phyloP scores from a whole-genome alignment of 2,797 vertebrate species.

The Parambassis ranga region DNA sequence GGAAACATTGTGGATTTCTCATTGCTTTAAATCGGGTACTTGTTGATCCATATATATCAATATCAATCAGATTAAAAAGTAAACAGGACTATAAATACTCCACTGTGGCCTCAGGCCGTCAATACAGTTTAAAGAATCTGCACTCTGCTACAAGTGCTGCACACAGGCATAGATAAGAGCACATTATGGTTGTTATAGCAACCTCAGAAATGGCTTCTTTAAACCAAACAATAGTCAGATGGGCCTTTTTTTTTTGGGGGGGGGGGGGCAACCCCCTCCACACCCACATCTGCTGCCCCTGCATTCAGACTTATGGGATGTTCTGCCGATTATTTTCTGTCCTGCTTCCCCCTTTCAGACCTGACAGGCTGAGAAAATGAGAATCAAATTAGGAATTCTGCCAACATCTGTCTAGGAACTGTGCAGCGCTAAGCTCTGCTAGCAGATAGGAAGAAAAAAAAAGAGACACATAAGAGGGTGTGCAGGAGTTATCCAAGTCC shows the following conservation, averaged over 20 bases:
- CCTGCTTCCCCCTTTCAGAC: constrained; percentile 68
- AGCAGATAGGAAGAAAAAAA: constrained; percentile 23
- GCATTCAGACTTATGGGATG: constrained; percentile 87
- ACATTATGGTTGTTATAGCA: constrained; percentile 89
- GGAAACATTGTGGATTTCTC: background rate
- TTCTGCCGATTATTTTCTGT: constrained; percentile 81
- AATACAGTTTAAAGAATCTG: constrained; percentile 28
- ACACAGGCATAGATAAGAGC: constrained; percentile 86
- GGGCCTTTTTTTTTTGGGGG: constrained; percentile 79
- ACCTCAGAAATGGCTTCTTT: constrained; percentile 90
- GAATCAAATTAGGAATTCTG: constrained; percentile 70
- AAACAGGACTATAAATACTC: too few species aligned
- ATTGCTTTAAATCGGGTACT: too few species aligned
- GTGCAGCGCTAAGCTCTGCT: constrained; percentile 19
- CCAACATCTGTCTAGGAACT: constrained; percentile 73
- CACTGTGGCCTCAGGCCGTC: too few species aligned
- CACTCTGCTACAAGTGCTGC: constrained; percentile 76
- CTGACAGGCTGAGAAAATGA: constrained; percentile 69
- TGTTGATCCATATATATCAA: too few species aligned
- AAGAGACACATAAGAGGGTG: background rate
- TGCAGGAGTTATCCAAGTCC: constrained; percentile 19
- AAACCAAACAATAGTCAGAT: constrained; percentile 83
- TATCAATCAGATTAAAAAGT: too few species aligned
- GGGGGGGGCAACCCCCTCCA: constrained; percentile 64
- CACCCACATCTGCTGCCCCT: constrained; percentile 93